These are phyloP conservation scores for Amphiprion clarkii DNA, from an alignment of 2,797 vertebrate species.

Conservation along the genomic window DNA sequence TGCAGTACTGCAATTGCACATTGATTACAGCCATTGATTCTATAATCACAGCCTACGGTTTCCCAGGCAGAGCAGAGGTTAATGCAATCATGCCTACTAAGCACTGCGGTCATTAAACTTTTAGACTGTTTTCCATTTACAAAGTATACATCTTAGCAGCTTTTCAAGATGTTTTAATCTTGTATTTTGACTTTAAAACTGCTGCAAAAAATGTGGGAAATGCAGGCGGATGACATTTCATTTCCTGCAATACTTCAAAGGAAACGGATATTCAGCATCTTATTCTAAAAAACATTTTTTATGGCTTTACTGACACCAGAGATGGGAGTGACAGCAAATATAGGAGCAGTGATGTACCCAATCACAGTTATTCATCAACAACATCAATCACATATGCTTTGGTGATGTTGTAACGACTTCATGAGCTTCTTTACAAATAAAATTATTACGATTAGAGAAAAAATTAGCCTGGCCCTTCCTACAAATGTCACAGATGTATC, in stretches of 20 bases:
- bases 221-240: slow-evolving; percentile 13
- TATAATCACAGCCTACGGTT: slow-evolving; percentile 33
- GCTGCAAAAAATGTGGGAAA: slow-evolving; percentile 4
- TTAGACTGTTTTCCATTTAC: not conserved
- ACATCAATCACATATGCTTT: not conserved
- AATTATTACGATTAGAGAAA: too few relatives aligned
- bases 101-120: slow-evolving; percentile 20
- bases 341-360: not conserved
- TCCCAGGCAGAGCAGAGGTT: slow-evolving; percentile 38
- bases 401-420: too few relatives aligned
- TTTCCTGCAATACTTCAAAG: slow-evolving; percentile 14
- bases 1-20: slow-evolving; percentile 40
- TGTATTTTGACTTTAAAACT: not conserved
- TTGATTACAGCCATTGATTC: slow-evolving; percentile 58
- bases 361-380: not conserved
- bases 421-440: too few relatives aligned
- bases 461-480: too few relatives aligned
- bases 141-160: not conserved
- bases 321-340: too few relatives aligned
- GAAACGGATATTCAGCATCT: not conserved
- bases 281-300: not conserved
- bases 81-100: slow-evolving; percentile 30
- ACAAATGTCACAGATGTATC: too few relatives aligned
- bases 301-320: not conserved
- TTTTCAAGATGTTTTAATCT: not conserved